phyloP scores from a whole-genome alignment of 2,797 vertebrate species.

The Leptodactylus fallax region DNA sequence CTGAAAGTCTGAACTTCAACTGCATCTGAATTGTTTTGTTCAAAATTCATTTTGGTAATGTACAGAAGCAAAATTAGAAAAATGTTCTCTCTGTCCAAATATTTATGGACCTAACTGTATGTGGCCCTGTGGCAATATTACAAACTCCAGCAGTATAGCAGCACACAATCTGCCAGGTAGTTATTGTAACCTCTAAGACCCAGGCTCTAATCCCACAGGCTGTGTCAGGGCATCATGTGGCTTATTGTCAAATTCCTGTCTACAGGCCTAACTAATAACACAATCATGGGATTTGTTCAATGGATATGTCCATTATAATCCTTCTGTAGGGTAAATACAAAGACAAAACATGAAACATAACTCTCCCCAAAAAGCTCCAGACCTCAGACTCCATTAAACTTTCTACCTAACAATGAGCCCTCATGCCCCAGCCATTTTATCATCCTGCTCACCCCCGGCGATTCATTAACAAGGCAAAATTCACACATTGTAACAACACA shows the following conservation, averaged over 20 bases:
- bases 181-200: neutral
- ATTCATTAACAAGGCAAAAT: slow-evolving; percentile 35
- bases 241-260: slow-evolving; percentile 41
- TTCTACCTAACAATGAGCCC: neutral
- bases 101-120: no score
- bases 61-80: no score
- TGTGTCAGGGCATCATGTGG: neutral
- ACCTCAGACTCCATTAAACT: slow-evolving; percentile 15
- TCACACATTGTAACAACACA: slow-evolving; percentile 25
- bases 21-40: no score
- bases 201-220: neutral
- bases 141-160: neutral
- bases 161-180: neutral
- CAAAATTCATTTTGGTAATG: no score
- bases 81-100: no score
- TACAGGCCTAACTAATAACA: slow-evolving; percentile 12
- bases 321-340: slow-evolving; percentile 11
- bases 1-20: no score
- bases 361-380: neutral
- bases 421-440: neutral
- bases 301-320: slow-evolving; percentile 26
- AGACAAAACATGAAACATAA: slow-evolving; percentile 55
- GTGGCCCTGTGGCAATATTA: neutral
- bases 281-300: slow-evolving; percentile 44
- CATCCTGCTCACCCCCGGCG: neutral